phyloP scores from a whole-genome alignment of 2,888 invertebrate species.

The Timandra comae region DNA sequence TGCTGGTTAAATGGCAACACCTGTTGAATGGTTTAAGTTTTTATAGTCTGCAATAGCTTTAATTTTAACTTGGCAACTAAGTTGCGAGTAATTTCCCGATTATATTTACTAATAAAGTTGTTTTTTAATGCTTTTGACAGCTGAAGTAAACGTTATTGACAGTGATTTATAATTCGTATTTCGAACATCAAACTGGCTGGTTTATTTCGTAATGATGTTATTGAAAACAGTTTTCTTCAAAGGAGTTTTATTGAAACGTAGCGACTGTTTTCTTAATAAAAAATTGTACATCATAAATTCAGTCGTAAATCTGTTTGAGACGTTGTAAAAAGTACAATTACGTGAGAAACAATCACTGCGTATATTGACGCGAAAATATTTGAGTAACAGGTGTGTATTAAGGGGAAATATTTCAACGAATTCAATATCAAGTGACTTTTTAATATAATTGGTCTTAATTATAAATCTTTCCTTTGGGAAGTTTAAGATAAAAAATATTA shows the following conservation, averaged over 20 bases:
- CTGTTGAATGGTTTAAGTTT: conserved; percentile 30
- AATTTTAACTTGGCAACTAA: too few species aligned
- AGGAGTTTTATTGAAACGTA: conserved; percentile 11
- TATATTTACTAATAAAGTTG: not conserved
- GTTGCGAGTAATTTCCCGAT: too few species aligned
- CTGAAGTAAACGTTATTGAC: conserved; percentile 2
- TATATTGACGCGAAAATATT: conserved; percentile 4
- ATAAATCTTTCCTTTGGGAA: too few species aligned
- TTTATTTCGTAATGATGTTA: not conserved
- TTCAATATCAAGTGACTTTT: too few species aligned
- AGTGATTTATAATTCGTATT: not conserved
- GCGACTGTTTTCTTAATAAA: conserved; percentile 13
- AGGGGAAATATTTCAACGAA: too few species aligned
- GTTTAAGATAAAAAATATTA: too few species aligned
- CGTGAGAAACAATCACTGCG: conserved; percentile 9
- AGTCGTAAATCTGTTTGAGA: conserved; percentile 14
- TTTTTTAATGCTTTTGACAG: conserved; percentile 2
- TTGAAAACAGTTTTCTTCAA: conserved; percentile 13
- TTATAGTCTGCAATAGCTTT: too few species aligned
- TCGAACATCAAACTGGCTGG: too few species aligned
- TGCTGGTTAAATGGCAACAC: conserved; percentile 38
- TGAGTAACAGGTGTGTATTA: conserved; percentile 3
- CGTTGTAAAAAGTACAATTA: conserved; percentile 7
- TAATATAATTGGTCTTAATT: too few species aligned
- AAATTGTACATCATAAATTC: conserved; percentile 13